A percentile compares a stretch with the other conserved stretches of the same genome.
Conservation (phyloP, 2,797 vertebrate species). For the Sarcoramphus papa region DNA sequence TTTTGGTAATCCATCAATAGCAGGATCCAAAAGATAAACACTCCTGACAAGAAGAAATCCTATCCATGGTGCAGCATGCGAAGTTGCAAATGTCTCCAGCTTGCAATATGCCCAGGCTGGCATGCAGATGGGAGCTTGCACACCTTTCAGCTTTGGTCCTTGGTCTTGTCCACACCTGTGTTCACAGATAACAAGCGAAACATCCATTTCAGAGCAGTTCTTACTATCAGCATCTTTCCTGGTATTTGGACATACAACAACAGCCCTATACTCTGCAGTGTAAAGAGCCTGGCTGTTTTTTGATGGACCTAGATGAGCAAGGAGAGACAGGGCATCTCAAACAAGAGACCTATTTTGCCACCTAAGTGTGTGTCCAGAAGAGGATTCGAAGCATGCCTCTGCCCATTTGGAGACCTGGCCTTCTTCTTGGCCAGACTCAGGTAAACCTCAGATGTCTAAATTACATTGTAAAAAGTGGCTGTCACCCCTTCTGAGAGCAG, state of each 20-base stretch:
- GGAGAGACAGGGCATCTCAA: not conserved
- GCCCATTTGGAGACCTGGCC: accelerated
- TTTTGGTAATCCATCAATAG: not conserved
- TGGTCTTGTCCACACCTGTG: not conserved
- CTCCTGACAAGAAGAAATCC: not conserved
- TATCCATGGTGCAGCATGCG: not conserved
- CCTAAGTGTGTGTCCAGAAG: not conserved
- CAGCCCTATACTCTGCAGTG: not conserved
- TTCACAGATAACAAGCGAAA: not conserved
- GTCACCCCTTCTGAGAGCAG: not conserved
- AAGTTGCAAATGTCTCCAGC: not conserved
- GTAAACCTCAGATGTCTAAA: not conserved
- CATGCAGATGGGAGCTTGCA: not conserved
- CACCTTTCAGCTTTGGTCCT: not conserved
- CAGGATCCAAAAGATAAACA: not conserved
- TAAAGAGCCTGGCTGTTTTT: not conserved
- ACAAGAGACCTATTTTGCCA: not conserved
- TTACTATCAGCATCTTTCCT: not conserved
- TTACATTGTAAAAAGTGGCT: not conserved
- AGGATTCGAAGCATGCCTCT: not conserved
- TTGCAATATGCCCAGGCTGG: not conserved
- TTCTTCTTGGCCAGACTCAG: not conserved
- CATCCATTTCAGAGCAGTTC: not conserved
- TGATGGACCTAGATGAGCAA: not conserved
- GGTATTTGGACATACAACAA: not conserved